Evolutionary conservation across 2,888 invertebrate species (phyloP), one percentile per base, ranked within the genome.

Genomic region (Adela reaumurella): DNA sequence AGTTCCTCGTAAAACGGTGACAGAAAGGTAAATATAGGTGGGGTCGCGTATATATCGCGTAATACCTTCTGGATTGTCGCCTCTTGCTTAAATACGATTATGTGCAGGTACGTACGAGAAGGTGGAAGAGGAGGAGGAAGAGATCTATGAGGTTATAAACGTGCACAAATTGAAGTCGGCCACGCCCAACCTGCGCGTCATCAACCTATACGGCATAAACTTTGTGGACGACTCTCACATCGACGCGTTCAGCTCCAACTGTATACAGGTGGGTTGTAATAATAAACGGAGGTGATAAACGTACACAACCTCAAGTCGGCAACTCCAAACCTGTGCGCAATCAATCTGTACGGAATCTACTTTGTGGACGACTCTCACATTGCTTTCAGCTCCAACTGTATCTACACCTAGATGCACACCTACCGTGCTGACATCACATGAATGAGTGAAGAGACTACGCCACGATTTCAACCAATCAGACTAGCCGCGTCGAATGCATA

Each of bases 151-250:
- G 70, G 97, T 97, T 4, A 96, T 99, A 59, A 99, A 99, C 79
- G 96, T 99, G 19, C 97, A 97, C 70, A 99, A 97, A 66, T 81
- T 99, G 49, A 99, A 99, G 73, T 93, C 96, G 1, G 97, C 97
- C 4, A 97, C 97, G 0, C 99, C 99, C 0, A 99, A 99, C 74
- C 81, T 99, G 53, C 83, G 96, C 54, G 95, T 98, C 8, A 97
- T 99, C 61, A 99, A 99, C 71, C 78, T 99, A 46, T 99, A 97
- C 68, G 99, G 99, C 0, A 98, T 99, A 57, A 96, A 96, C 71
- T 97, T 97, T 59, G 93, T 97, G 6, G 98, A 98, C 59, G 99
- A 99, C 81, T 94, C 94, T 1, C 99, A 99, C 60, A 97, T 99
- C 46, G 99, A 99, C 66, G 95, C 98, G 0, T 94, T 99, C 69